Evolutionary conservation across 2,888 invertebrate genomes (phyloP).

Genomic region (Diabrotica balteata): DNA sequence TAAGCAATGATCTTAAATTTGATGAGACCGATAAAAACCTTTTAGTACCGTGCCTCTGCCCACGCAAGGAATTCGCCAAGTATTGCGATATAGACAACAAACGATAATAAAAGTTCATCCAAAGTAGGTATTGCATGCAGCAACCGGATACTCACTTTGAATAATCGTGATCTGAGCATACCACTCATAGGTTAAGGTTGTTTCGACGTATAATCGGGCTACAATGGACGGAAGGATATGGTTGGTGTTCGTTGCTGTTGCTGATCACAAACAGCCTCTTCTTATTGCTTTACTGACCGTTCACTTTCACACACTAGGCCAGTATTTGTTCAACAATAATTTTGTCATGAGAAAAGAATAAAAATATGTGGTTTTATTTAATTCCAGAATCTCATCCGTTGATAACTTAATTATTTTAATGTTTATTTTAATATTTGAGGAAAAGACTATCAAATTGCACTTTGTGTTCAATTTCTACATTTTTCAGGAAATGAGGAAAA

Average conservation of each 20-base stretch:
- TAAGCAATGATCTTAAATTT: too few species aligned
- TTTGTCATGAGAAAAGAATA: too few species aligned
- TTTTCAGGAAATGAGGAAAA: too few species aligned
- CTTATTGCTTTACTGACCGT: conserved; percentile 37
- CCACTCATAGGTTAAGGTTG: conserved; percentile 50
- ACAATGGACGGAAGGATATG: conserved; percentile 49
- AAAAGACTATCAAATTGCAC: too few species aligned
- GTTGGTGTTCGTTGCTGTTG: not conserved
- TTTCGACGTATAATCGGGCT: conserved; percentile 40
- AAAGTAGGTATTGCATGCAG: conserved; percentile 43
- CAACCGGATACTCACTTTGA: conserved; percentile 48
- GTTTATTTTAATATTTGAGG: too few species aligned
- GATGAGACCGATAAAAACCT: too few species aligned
- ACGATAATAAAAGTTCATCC: conserved; percentile 45
- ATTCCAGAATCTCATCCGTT: too few species aligned
- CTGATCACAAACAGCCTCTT: conserved; percentile 25
- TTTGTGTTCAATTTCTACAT: too few species aligned
- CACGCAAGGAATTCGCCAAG: conserved; percentile 37
- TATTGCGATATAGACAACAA: conserved; percentile 37
- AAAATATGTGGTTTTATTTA: too few species aligned
- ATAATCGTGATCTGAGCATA: conserved; percentile 47
- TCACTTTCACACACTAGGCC: conserved; percentile 39
- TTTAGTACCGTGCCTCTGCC: conserved; percentile 38
- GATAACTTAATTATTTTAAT: too few species aligned
- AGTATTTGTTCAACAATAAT: not conserved